Evolutionary conservation across 2,113 vertebrate genomes (phyloP), one percentile per base, ranked within the genome.

Genomic region (Campylorhamphus procurvoides): DNA sequence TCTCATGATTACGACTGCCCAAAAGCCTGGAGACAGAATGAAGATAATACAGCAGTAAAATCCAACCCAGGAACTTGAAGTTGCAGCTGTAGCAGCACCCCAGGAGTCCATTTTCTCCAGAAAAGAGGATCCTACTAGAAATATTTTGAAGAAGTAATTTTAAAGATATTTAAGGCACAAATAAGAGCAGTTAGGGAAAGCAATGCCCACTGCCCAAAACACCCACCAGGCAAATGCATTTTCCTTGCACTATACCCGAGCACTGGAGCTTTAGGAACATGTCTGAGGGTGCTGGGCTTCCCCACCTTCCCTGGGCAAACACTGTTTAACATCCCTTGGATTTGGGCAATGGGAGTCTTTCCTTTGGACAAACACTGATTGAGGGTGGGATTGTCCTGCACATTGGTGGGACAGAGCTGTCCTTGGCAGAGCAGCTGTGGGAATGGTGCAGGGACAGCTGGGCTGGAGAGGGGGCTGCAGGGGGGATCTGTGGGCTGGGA

Each of bases 381-480:
- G 56, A 18, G 33, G 33, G 0, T 20, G 29, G 7, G 53, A 9
- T 40, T 79, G 24, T 64, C 12, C 4, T 2, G 5, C 25, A 5
- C 2, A 3, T 5, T 1, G 3, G 20, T 1, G 9, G 55, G n/a
- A 13, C 10, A 23, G 23, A 0, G 4, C 64, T 4, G 7, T 64
- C 33, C 50, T 18, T 50, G 18, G n/a, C 49, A 40, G 18, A 52
- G 49, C 16, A 31, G 18, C 52, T 18, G 28, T 31, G 17, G 28
- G 52, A 11, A 18, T 31, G 10, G 31, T 28, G 60, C 59, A 9
- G 59, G 18, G 35, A 15, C 58, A 25, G n/a, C 59, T 18, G 10
- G 37, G 59, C 37, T 16, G 25, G 24, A 37, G 35, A 7, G 16
- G 59, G 35, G 23, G 7, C 7, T 7, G 35, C 37, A 19, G 79